Base-by-base conservation (phyloP, 2,888 invertebrate genomes). In the Caenorhabditis zanzibari region DNA sequence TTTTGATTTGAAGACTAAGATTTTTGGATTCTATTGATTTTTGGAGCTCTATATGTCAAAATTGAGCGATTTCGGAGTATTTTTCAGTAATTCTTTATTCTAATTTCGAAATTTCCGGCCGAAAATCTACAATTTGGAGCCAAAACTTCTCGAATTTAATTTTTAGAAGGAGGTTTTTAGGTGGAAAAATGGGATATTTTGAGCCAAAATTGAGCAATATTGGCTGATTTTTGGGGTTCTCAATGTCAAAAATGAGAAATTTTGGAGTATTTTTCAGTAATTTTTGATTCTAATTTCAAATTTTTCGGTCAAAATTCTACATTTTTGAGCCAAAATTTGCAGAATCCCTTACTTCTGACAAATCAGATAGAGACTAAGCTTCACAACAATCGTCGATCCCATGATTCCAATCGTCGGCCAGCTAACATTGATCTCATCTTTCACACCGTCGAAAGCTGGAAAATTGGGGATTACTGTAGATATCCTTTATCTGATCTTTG, bases 351-450 rank as follows among this genome's bases (percentile, higher is more conserved):
- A 91, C 91, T 87, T 85, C 69, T 86, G 84, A 87, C 92, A 86
- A 26, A 93, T 79, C 1, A 90, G 38, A 82, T 88, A 88, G n/a
- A 92, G 86, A 0, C 80, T 59, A 41, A 88, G 71, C 79, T 92
- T 92, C 66, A 88, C 81, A 56, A 84, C 35, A 24, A 92, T 85
- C 4, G 92, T 92, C 32, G 82, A 32, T 2, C 90, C 41, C 92
- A 93, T 92, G 52, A 92, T 91, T 10, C 63, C 82, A 32, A 91
- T 79, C 2, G 92, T 90, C 6, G 85, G 69, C 66, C 90, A 90
- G 7, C 76, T 41, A 16, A 92, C 91, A 44, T 92, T 85, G 52
- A 92, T 66, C 16, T 73, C 52, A 0, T 84, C 80, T 26, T 56
- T 49, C 14, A 47, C 14, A n/a, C 74, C 80, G 1, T 68, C 73